Base-by-base conservation (phyloP, 2,888 invertebrate genomes). In the Boloria selene region DNA sequence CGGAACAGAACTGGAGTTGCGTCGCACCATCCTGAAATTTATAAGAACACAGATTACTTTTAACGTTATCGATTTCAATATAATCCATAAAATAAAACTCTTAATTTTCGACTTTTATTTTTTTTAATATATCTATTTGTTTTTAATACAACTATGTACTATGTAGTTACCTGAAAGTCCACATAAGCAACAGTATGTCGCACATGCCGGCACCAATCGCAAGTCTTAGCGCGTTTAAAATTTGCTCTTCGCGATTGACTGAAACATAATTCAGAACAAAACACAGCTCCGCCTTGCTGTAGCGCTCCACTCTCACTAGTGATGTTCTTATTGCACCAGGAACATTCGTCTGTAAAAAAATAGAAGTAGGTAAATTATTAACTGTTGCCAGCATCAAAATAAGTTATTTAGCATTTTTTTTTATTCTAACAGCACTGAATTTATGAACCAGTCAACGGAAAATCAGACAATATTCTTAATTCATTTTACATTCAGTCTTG, bases 171-270 rank as follows among this genome's bases (percentile, higher is more conserved):
- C 93, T 97, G 95, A 77, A 97, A 97, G 86, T 98, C 98, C 17
- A 98, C 97, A 82, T 97, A 98, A 73, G 96, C 97, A 59, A 98
- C 96, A 0, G 97, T 97, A 79, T 97, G 97, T 38, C 97, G 92
- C 4, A 98, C 95, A 79, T 98, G 97, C 68, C 97, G 94, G 86
- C 98, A 98, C 98, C 98, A 98, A 84, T 98, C 98, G 83, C 98
- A 98, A 4, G 97, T 96, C 88, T 97, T 97, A 71, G 97, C 97
- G 73, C 96, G 95, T 88, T 98, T 98, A 87, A 98, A 98, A 74
- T 96, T 97, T 1, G 98, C 97, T 22, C 97, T 93, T 52, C 97
- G 93, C 50, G 97, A 97, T 80, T 97, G 97, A 13, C 97, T 96
- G 88, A 98, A 98, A 84, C 98, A 98, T 49, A 97, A 93, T 86